Evolutionary conservation across 1,140 invertebrate species (phyloP).

Genomic region (Thrips palmi): DNA sequence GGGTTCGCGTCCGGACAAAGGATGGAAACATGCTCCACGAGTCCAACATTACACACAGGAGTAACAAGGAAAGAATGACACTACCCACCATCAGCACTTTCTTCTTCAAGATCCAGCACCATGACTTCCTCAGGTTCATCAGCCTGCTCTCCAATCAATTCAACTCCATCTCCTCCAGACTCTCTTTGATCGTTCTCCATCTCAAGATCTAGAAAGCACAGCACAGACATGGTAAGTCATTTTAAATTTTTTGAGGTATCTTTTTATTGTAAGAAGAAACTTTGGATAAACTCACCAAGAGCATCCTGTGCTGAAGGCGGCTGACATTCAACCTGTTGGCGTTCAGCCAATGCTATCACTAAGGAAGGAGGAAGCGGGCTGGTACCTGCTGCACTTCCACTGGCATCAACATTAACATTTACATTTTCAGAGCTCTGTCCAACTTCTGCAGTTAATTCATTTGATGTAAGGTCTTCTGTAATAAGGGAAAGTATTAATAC

Average conservation of each 20-base stretch:
- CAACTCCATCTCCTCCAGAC: not conserved
- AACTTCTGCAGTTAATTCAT: not conserved
- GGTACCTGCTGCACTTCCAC: not conserved
- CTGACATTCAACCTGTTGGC: no score
- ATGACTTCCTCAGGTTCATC: not conserved
- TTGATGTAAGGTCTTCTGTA: no score
- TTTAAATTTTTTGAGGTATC: not conserved
- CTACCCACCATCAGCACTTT: constrained; percentile 2
- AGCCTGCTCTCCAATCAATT: constrained; percentile 1
- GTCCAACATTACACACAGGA: not conserved
- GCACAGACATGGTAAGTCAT: not conserved
- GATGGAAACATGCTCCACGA: not conserved
- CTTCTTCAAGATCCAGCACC: constrained; percentile 7
- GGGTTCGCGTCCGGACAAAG: not conserved
- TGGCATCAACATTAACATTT: not conserved
- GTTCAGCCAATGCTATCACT: not conserved
- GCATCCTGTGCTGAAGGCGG: no score
- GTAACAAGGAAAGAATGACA: not conserved
- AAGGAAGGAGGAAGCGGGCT: not conserved
- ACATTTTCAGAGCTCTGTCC: not conserved
- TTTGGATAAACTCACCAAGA: no score
- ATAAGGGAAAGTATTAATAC: not conserved
- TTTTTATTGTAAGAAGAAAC: not conserved
- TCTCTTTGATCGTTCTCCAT: no score
- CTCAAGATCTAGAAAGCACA: not conserved